Base-by-base conservation (phyloP, 2,797 vertebrate genomes). In the Pseudomugil tenellus region DNA sequence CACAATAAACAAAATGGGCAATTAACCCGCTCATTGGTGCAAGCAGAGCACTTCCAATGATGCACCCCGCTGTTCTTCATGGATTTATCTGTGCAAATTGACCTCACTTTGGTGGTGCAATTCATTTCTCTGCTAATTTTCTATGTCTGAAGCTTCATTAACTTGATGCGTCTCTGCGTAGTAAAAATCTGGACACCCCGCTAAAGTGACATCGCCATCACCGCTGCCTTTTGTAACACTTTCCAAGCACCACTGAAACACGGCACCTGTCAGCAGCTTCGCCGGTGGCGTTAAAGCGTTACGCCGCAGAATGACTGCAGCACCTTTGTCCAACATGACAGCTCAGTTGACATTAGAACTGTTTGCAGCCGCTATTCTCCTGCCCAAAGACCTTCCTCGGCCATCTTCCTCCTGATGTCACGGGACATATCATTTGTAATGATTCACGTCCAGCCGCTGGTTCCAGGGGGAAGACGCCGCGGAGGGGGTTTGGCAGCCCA, bases 361-460 rank as follows among this genome's bases (percentile, higher is more conserved):
- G 52, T 74, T 80, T 74, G 59, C 72, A 58, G 63, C 65, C 65
- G 46, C 62, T 67, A 69, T 74, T 59, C 84, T 60, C 54, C 32
- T 66, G 58, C 67, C 70, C 71, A 60, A n/a, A 65, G 29, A 69
- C 84, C 80, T 78, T 79, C 76, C 77, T 81, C 84, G 71, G 76
- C 88, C 91, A 79, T 88, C 62, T 71, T 84, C 76, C 74, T 81
- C 60, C 76, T 79, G 64, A 92, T 84, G 90, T 91, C 87, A 84
- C 79, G 89, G 87, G 77, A 87, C 78, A 87, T 90, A 94, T 92
- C 64, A 92, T 92, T 92, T 93, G 93, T 90, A 92, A 93, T 90
- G 90, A 94, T 95, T 92, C 92, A 93, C 89, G 80, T 81, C 90
- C 87, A 92, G 79, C n/a, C 85, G 79, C 78, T 35, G 59, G 83